Conservation (phyloP, 1,140 invertebrate genomes). For the Oppia nitens region DNA sequence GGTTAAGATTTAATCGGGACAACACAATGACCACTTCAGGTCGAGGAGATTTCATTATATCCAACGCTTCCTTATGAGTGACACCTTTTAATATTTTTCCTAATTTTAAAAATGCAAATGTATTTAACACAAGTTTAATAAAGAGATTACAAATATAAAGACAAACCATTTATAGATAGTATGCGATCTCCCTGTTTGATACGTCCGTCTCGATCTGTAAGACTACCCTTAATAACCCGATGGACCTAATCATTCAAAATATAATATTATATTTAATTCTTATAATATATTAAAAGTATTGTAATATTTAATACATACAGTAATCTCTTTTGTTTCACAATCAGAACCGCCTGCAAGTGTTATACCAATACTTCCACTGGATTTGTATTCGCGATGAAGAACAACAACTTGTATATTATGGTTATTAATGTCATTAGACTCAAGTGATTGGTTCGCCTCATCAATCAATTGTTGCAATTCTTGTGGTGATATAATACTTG, state of each 20-base stretch:
- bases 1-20: slow-evolving; percentile 27
- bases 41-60: slow-evolving; percentile 58
- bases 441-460: slow-evolving; percentile 40
- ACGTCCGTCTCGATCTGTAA: slow-evolving; percentile 63
- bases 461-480: slow-evolving; percentile 44
- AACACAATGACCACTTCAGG: slow-evolving; percentile 49
- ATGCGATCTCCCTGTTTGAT: slow-evolving; percentile 72
- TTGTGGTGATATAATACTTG: slow-evolving; percentile 43
- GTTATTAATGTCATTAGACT: slow-evolving; percentile 32
- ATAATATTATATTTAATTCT: slow-evolving; percentile 1
- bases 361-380: slow-evolving; percentile 55
- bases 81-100: slow-evolving; percentile 51
- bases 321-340: slow-evolving; percentile 76
- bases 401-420: slow-evolving; percentile 42
- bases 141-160: not conserved
- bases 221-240: slow-evolving; percentile 61
- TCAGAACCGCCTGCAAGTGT: slow-evolving; percentile 69
- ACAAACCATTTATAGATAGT: slow-evolving; percentile 59
- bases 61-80: slow-evolving; percentile 63
- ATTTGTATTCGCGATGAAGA: slow-evolving; percentile 35
- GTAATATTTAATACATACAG: slow-evolving; percentile 36
- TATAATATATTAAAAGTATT: not conserved
- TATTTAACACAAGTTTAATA: not conserved
- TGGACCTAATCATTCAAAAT: slow-evolving; percentile 44
- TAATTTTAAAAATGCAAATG: not conserved